phyloP scores from a whole-genome alignment of 2,113 vertebrate genomes.

The Salvelinus fontinalis region DNA sequence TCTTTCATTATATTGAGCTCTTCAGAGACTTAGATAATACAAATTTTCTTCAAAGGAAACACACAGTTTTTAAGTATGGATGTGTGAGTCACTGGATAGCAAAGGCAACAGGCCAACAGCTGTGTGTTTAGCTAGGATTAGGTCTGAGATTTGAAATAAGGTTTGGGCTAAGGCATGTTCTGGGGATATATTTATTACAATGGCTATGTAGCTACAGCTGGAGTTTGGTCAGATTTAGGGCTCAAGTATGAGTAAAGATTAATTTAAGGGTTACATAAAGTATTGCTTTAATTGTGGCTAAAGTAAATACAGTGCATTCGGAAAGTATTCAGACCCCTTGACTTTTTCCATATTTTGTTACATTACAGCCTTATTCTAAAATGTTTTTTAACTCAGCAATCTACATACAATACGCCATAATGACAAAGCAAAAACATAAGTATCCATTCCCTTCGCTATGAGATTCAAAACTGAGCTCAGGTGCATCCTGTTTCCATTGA shows the following conservation, averaged over 20 bases:
- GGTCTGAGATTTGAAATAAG: neutral
- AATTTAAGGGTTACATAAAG: neutral
- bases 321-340: too few relatives aligned
- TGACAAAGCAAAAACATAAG: too few relatives aligned
- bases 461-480: too few relatives aligned
- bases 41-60: constrained; percentile 27
- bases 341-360: too few relatives aligned
- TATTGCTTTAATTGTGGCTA: too few relatives aligned
- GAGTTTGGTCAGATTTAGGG: neutral
- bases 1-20: constrained; percentile 42
- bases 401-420: too few relatives aligned
- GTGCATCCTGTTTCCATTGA: too few relatives aligned
- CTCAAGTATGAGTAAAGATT: neutral
- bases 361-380: too few relatives aligned
- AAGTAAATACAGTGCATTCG: too few relatives aligned
- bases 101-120: neutral
- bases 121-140: neutral
- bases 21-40: constrained; percentile 27
- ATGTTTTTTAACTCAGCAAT: too few relatives aligned
- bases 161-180: neutral
- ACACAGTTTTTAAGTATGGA: constrained; percentile 6
- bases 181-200: neutral
- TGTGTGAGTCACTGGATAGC: neutral
- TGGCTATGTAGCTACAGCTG: neutral
- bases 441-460: too few relatives aligned